A percentile compares a stretch with the other conserved stretches of the same genome.
Evolutionary conservation across 2,113 vertebrate species (phyloP).

Genomic region (Semicossyphus pulcher): DNA sequence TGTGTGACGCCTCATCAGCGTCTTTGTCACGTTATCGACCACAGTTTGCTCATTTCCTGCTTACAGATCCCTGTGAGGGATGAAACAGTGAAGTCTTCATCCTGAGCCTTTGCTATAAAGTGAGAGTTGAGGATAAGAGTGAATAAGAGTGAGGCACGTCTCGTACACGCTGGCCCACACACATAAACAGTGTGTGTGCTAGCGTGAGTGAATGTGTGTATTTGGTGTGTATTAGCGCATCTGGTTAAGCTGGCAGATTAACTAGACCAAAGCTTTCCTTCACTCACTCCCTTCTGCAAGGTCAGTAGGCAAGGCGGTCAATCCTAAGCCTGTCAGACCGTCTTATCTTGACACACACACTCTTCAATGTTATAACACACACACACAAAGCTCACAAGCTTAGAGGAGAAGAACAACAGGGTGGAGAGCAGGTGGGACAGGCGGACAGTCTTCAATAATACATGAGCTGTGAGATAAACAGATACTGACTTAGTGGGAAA

Average conservation of each 20-base stretch:
- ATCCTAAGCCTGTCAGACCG: slow-evolving; percentile 62
- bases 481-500: not conserved
- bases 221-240: slow-evolving; percentile 28
- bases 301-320: slow-evolving; percentile 73
- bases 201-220: not conserved
- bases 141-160: not conserved
- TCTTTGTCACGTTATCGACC: not conserved
- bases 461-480: slow-evolving; percentile 24
- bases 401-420: slow-evolving; percentile 18
- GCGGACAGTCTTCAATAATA: slow-evolving; percentile 5
- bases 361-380: not conserved
- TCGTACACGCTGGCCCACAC: not conserved
- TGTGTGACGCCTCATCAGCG: not conserved
- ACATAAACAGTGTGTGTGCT: not conserved
- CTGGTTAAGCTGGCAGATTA: slow-evolving; percentile 63
- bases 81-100: not conserved
- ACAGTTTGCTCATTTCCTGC: not conserved
- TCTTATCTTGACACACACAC: slow-evolving; percentile 50
- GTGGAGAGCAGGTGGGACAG: slow-evolving; percentile 4
- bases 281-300: slow-evolving; percentile 58
- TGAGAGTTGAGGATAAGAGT: not conserved
- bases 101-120: not conserved
- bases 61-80: not conserved
- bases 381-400: slow-evolving; percentile 10
- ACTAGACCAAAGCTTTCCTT: slow-evolving; percentile 50